Conservation (phyloP, 37 sponge, comb jelly and placozoan genomes). For the Oopsacas minuta region DNA sequence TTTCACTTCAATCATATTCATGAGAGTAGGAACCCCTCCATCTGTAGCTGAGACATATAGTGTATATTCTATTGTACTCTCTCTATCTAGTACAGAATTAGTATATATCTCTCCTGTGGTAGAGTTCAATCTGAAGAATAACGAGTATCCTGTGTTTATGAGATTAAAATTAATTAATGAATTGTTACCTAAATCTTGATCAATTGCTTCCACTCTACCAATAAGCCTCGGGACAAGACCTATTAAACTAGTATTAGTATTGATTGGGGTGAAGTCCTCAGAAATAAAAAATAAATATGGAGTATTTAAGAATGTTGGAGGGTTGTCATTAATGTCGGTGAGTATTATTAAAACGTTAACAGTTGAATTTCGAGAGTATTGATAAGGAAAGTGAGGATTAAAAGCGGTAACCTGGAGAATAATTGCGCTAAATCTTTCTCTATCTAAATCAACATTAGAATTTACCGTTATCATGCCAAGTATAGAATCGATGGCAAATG, state of each 20-base stretch:
- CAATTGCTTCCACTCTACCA: constrained; percentile 27
- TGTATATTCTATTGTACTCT: neutral
- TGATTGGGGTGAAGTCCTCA: neutral
- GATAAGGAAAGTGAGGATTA: neutral
- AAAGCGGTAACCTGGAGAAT: neutral
- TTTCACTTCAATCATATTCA: neutral
- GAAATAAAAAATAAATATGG: neutral
- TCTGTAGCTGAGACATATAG: neutral
- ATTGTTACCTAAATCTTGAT: constrained; percentile 27
- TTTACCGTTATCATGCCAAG: neutral
- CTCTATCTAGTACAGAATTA: neutral
- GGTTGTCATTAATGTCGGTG: neutral
- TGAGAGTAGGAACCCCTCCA: neutral
- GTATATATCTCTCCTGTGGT: neutral
- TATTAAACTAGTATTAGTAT: neutral
- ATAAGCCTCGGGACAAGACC: neutral
- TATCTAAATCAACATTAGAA: neutral
- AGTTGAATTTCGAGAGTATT: neutral
- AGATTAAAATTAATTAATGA: neutral
- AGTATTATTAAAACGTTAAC: neutral
- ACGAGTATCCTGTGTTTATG: neutral
- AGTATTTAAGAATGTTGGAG: neutral
- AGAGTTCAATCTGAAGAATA: neutral
- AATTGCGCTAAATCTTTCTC: neutral
- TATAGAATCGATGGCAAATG: neutral